Evolutionary conservation across 2,888 invertebrate species (phyloP), one percentile per base, ranked within the genome.

Genomic region (Meliscaeva auricollis): DNA sequence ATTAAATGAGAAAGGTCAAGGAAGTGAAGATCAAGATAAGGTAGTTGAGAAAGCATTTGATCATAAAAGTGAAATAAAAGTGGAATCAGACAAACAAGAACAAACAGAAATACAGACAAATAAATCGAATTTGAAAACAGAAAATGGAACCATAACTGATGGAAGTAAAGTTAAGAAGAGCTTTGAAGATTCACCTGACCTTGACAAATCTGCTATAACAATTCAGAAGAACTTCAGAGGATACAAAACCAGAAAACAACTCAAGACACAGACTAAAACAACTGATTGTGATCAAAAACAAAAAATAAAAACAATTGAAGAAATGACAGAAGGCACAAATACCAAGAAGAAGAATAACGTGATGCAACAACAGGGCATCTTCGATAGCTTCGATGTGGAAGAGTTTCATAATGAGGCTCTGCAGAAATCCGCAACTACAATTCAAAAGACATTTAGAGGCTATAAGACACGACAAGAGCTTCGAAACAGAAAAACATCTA

Each of bases 401-500:
- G 46, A 44, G 4, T 32, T 35, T 46, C 35, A 44, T 3, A 38
- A 52, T 9, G 15, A 22, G 0, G 56, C n/a, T 7, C 15, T 79
- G n/a, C 52, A 84, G 1, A 52, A 87, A 7, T 82, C 88, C 0
- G 88, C 87, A 15, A 62, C 68, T 7, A 66, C 60, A 22, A 87
- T 88, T 64, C 88, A 87, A 70, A 87, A 83, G 13, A 75, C 78
- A 9, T 88, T 78, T 46, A 76, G 85, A 44, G 87, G 87, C 7
- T 83, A 87, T 46, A 81, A 78, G 7, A 66, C 70, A 7, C 35
- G 88, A 17, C 81, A 75, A 26, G 68, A 83, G 8, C 54, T 78
- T n/a, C 62, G 64, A 4, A 48, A 7, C 22, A 46, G 15, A 26
- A 22, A 60, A 5, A n/a, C 0, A 0, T 0, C 22, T 15, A 9